Evolutionary conservation across 2,797 vertebrate genomes (phyloP).

Genomic region (Emydoidea blandingii): DNA sequence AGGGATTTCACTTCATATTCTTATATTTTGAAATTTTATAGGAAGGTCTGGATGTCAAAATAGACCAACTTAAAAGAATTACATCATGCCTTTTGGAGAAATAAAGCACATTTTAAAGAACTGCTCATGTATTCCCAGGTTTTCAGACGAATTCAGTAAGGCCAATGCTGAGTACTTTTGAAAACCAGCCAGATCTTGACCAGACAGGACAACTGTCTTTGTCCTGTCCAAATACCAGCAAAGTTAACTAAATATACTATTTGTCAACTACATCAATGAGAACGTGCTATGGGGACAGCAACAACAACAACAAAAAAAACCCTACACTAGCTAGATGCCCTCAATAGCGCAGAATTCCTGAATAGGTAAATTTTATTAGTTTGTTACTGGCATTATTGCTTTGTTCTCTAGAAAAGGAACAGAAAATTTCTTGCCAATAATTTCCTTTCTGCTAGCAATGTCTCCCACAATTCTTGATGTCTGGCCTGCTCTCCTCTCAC

Average conservation of each 20-base stretch:
- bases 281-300: background rate
- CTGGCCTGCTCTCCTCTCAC: background rate
- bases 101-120: background rate
- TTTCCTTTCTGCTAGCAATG: background rate
- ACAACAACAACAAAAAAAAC: background rate
- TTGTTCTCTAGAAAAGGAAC: background rate
- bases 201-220: background rate
- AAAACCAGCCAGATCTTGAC: background rate
- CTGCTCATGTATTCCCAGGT: background rate
- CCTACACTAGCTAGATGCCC: background rate
- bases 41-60: background rate
- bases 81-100: background rate
- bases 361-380: background rate
- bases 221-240: background rate
- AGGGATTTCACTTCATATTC: background rate
- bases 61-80: background rate
- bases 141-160: background rate
- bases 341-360: background rate
- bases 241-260: background rate
- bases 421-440: background rate
- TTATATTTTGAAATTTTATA: background rate
- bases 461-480: background rate
- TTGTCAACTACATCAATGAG: background rate
- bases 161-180: background rate
- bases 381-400: background rate